Conservation (phyloP, 2,113 vertebrate species). For the Bubo scandiacus region DNA sequence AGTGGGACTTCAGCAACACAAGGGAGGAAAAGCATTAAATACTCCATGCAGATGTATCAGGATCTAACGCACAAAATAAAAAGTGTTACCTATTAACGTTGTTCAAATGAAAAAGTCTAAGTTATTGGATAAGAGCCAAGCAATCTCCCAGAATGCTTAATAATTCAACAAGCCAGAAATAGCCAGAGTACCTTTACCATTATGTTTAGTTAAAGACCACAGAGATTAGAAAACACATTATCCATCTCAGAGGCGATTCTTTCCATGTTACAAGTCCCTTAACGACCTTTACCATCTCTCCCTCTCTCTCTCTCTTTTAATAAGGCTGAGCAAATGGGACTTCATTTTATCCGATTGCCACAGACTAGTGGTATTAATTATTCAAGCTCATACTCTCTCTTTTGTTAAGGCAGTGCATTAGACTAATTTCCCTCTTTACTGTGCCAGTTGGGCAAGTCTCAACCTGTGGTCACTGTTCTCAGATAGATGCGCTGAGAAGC, state of each 20-base stretch:
- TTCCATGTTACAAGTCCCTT: slow-evolving; percentile 76
- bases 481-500: neutral
- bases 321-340: slow-evolving; percentile 84
- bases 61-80: neutral
- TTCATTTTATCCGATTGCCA: slow-evolving; percentile 79
- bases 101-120: slow-evolving; percentile 42
- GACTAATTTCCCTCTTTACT: slow-evolving; percentile 75
- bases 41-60: neutral
- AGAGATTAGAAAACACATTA: slow-evolving; percentile 78
- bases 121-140: slow-evolving; percentile 26
- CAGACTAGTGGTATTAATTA: slow-evolving; percentile 77
- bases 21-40: slow-evolving; percentile 19
- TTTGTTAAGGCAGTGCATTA: slow-evolving; percentile 79
- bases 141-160: slow-evolving; percentile 60
- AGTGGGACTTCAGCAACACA: neutral
- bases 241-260: slow-evolving; percentile 68
- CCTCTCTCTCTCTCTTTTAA: slow-evolving; percentile 76
- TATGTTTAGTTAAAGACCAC: slow-evolving; percentile 81
- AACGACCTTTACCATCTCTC: slow-evolving; percentile 74
- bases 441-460: slow-evolving; percentile 33
- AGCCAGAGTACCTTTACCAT: slow-evolving; percentile 66
- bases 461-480: neutral
- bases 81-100: neutral
- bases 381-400: slow-evolving; percentile 74
- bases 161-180: slow-evolving; percentile 73